Base-by-base conservation (phyloP, 30 jellyfish, hydroid and myxozoan species). In the Turritopsis dohrnii region DNA sequence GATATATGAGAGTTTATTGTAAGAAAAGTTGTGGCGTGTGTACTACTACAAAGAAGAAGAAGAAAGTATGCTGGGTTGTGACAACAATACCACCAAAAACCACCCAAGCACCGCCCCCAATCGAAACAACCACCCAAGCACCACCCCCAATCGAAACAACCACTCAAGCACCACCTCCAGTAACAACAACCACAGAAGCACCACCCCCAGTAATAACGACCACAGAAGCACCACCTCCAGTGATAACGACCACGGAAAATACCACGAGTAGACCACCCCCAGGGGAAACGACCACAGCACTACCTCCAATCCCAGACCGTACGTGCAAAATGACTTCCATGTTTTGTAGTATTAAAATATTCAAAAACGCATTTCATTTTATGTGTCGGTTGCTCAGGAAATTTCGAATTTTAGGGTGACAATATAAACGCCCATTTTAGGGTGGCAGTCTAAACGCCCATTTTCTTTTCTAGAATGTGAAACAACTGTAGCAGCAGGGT, bases 1-100 rank as follows among this genome's bases (percentile, higher is more conserved):
- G 77, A 27, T 69, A 69, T 69, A 69, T 69, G 77, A 69, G 19
- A 69, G 77, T 69, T 9, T 69, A 23, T 69, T 69, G 77, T 69
- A 69, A 69, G 30, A 69, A 69, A 19, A 69, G 77, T 0, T 69
- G 77, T 69, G 30, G 30, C 9, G 77, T 69, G 19, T 69, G 77
- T 21, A n/a, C 77, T 21, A 23, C 0, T n/a, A 69, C 28, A 27
- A 69, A 69, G 8, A 69, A 69, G 19, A 27, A n/a, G 9, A 21
- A 7, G 16, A 69, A 69, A 19, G 9, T 8, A n/a, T 27, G 77
- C 19, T n/a, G 31, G 28, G 77, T 69, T 69, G 30, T 27, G 16
- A 23, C 77, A 69, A 23, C 77, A 19, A n/a, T 27, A 69, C 23
- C 77, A 27, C 30, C 77, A 8, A 69, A 23, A 69, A 69, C 77